Conservation (phyloP, 2,888 invertebrate genomes). For the Unio pictorum region DNA sequence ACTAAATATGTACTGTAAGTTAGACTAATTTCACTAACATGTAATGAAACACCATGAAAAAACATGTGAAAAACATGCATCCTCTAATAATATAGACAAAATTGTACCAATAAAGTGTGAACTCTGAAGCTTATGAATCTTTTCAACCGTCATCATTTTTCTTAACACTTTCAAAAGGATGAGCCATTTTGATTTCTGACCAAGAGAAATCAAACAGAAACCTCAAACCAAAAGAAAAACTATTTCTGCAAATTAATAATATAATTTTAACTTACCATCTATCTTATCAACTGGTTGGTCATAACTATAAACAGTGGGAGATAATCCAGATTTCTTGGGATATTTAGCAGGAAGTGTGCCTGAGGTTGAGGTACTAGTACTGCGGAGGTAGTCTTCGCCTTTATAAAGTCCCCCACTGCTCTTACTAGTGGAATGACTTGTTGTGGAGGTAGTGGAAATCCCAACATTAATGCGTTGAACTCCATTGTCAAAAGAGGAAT, state of each 20-base stretch:
- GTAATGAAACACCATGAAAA: no score
- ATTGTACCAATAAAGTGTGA: no score
- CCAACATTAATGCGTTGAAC: slow-evolving; percentile 78
- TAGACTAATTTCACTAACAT: no score
- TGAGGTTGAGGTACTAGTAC: slow-evolving; percentile 68
- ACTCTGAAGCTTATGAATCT: no score
- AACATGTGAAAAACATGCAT: no score
- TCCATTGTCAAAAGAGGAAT: slow-evolving; percentile 70
- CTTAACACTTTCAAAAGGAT: no score
- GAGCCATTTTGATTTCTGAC: neutral
- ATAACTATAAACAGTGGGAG: slow-evolving; percentile 54
- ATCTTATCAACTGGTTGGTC: slow-evolving; percentile 39
- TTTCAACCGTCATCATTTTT: no score
- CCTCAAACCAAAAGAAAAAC: neutral
- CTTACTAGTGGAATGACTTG: slow-evolving; percentile 93
- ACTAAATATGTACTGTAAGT: no score
- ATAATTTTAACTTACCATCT: slow-evolving; percentile 14
- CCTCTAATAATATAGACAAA: no score
- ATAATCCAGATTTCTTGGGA: slow-evolving; percentile 45
- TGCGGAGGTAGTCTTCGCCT: slow-evolving; percentile 66
- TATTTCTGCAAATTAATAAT: neutral
- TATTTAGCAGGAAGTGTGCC: slow-evolving; percentile 53
- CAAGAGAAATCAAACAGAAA: neutral
- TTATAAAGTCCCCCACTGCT: slow-evolving; percentile 89
- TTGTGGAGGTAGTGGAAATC: slow-evolving; percentile 95